Evolutionary conservation across 1,140 invertebrate species (phyloP).

Genomic region (Hyles vespertilio): DNA sequence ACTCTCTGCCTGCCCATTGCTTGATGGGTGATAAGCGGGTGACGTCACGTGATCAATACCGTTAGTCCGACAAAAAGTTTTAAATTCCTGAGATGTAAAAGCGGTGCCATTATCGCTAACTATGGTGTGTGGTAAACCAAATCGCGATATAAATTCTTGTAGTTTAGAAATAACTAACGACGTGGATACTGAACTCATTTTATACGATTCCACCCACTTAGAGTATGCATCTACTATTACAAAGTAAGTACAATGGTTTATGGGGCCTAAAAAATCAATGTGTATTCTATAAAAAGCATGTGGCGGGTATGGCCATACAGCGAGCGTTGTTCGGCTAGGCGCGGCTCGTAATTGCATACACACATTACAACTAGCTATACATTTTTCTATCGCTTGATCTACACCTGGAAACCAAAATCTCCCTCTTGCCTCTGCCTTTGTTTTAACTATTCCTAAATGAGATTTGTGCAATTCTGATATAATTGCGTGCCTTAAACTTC

Average conservation of each 20-base stretch:
- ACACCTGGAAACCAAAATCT: conserved; percentile 66
- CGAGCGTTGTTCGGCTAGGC: conserved; percentile 8
- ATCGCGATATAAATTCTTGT: conserved; percentile 16
- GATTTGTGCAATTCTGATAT: conserved; percentile 6
- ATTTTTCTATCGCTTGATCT: conserved; percentile 52
- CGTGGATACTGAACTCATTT: conserved; percentile 14
- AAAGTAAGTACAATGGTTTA: conserved; percentile 32
- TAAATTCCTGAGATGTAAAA: conserved; percentile 22
- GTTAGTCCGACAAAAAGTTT: conserved; percentile 22
- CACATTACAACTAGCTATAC: conserved; percentile 8
- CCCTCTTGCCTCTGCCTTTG: background rate
- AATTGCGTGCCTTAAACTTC: background rate
- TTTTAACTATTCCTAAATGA: conserved; percentile 6
- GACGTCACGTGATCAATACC: conserved; percentile 18
- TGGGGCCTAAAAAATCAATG: conserved; percentile 40
- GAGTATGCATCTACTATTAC: conserved; percentile 21
- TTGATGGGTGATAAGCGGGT: too few species aligned
- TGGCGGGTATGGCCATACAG: conserved; percentile 29
- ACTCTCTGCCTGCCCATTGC: too few species aligned
- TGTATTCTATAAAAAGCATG: conserved; percentile 37
- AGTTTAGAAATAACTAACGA: conserved; percentile 1
- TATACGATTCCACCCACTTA: conserved; percentile 27
- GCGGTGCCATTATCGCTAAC: conserved; percentile 27
- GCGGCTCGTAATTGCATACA: conserved; percentile 8
- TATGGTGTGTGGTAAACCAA: conserved; percentile 20